A percentile compares a stretch with the other conserved stretches of the same genome.
phyloP scores from a whole-genome alignment of 2,888 invertebrate species.

The Hydrotaea diabolus region DNA sequence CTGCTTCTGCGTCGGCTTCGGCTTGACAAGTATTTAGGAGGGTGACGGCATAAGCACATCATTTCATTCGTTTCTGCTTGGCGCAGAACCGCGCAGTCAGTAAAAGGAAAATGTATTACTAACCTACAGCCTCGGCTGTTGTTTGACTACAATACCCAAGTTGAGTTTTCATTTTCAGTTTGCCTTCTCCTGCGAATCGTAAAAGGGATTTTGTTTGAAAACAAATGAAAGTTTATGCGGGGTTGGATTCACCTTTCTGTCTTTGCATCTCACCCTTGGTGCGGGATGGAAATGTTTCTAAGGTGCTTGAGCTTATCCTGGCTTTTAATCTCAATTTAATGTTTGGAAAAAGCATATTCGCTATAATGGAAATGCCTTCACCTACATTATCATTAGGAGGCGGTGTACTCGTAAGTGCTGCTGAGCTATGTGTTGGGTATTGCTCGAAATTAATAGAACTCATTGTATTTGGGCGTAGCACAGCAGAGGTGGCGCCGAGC shows the following conservation, averaged over 20 bases:
- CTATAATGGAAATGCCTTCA: constrained; percentile 74
- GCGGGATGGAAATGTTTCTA: constrained; percentile 54
- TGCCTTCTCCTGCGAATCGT: constrained; percentile 30
- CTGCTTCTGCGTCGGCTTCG: constrained; percentile 51
- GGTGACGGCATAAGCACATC: constrained; percentile 39
- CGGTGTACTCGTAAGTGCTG: constrained; percentile 48
- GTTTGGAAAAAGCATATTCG: constrained; percentile 74
- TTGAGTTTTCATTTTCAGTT: constrained; percentile 58
- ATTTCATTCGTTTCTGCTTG: constrained; percentile 8
- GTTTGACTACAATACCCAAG: constrained; percentile 53
- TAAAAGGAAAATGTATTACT: constrained; percentile 58
- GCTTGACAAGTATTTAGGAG: constrained; percentile 56
- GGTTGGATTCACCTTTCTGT: constrained; percentile 59
- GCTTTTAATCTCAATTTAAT: constrained; percentile 75
- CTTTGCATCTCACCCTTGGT: constrained; percentile 45
- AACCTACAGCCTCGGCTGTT: constrained; percentile 63
- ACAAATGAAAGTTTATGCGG: constrained; percentile 64
- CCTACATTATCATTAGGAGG: constrained; percentile 69
- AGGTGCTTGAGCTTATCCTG: constrained; percentile 71
- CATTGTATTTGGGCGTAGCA: constrained; percentile 36
- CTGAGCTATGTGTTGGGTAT: constrained; percentile 26
- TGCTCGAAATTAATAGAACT: constrained; percentile 58
- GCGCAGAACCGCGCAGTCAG: constrained; percentile 22
- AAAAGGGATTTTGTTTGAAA: constrained; percentile 54
- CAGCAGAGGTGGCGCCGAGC: constrained; percentile 18